Evolutionary conservation across 2,888 invertebrate species (phyloP).

Genomic region (Eupsilia transversa): DNA sequence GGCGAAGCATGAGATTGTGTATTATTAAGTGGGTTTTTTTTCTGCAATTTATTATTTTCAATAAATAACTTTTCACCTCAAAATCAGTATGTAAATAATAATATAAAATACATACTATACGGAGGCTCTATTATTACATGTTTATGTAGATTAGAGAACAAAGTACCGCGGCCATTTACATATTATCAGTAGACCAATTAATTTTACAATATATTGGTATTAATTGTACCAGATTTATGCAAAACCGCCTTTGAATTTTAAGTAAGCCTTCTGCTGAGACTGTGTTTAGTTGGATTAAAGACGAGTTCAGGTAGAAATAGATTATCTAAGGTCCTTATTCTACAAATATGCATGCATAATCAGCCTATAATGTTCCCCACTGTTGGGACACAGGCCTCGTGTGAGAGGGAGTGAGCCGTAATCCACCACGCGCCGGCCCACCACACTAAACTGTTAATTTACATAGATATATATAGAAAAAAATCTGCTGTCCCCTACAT

Average conservation of each 20-base stretch:
- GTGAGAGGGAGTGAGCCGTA: no score
- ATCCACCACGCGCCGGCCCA: no score
- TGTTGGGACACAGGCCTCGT: no score
- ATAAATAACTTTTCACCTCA: neutral
- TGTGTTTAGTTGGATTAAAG: conserved; percentile 29
- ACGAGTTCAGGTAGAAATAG: neutral
- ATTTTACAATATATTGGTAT: conserved; percentile 83
- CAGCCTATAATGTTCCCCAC: no score
- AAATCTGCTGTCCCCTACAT: no score
- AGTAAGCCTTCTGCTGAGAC: conserved; percentile 51
- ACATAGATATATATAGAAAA: no score
- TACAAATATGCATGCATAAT: no score
- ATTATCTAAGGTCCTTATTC: neutral
- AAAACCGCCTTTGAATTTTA: conserved; percentile 69
- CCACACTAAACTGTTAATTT: no score
- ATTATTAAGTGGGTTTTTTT: no score
- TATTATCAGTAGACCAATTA: conserved; percentile 84
- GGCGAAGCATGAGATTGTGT: no score
- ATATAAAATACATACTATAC: conserved; percentile 44
- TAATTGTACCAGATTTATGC: conserved; percentile 78
- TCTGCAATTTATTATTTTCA: conserved; percentile 3
- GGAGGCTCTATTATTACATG: conserved; percentile 55
- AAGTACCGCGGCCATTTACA: conserved; percentile 80
- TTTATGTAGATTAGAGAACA: conserved; percentile 68
- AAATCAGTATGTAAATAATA: conserved; percentile 27